Conservation (phyloP, 2,113 vertebrate genomes). For the Tricholaema leucomelas region DNA sequence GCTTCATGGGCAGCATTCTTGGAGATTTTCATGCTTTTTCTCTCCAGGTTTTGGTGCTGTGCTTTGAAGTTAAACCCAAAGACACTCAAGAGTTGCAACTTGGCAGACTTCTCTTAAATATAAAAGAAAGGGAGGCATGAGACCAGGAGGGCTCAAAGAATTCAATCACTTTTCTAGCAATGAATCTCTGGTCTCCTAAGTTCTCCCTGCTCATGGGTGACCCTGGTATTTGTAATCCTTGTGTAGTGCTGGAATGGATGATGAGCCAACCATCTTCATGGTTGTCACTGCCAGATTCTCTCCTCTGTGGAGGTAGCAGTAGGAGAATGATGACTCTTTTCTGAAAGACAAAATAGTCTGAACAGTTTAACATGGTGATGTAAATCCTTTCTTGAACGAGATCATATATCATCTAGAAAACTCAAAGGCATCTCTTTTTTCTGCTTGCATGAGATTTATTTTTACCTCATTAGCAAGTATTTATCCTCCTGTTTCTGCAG, state of each 20-base stretch:
- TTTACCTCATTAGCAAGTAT: not conserved
- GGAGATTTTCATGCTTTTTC: not conserved
- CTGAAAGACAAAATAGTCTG: not conserved
- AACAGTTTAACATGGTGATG: not conserved
- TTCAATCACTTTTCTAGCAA: not conserved
- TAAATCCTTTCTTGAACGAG: too few relatives aligned
- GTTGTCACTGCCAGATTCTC: not conserved
- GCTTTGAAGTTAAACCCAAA: not conserved
- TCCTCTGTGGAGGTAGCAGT: fast-evolving
- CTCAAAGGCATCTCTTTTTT: not conserved
- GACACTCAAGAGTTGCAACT: not conserved
- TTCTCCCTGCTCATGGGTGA: not conserved
- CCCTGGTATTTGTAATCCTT: not conserved
- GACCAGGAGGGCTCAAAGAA: not conserved
- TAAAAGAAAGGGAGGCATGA: not conserved
- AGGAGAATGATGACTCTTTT: not conserved
- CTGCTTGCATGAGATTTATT: not conserved
- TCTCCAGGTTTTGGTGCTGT: not conserved
- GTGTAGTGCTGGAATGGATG: not conserved
- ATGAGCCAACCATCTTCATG: not conserved
- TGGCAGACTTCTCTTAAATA: not conserved
- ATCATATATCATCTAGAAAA: too few relatives aligned
- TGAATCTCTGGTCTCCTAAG: not conserved
- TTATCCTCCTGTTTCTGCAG: not conserved
- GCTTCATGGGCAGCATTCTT: not conserved